Conservation (phyloP, 1,140 invertebrate species). For the Drosophila saltans region DNA sequence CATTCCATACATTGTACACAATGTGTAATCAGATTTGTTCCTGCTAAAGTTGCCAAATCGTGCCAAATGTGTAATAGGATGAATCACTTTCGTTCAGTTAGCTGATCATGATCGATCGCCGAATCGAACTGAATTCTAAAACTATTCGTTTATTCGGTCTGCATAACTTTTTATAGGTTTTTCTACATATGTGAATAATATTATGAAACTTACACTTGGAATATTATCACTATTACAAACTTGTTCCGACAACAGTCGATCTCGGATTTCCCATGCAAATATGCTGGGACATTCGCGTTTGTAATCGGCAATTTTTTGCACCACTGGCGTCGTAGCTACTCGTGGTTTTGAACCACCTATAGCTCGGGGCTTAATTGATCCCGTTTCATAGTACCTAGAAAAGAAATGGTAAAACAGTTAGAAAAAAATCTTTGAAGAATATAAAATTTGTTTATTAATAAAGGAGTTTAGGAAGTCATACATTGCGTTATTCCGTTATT, state of each 20-base stretch:
- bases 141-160: too few relatives aligned
- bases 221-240: constrained; percentile 99
- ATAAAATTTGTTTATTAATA: too few relatives aligned
- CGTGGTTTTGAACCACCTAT: constrained; percentile 98
- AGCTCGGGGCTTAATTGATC: constrained; percentile 96
- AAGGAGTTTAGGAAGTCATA: too few relatives aligned
- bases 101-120: too few relatives aligned
- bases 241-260: constrained; percentile 96
- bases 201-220: constrained; percentile 95
- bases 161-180: too few relatives aligned
- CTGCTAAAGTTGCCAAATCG: too few relatives aligned
- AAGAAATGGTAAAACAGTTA: constrained; percentile 13
- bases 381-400: constrained; percentile 98
- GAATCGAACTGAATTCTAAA: too few relatives aligned
- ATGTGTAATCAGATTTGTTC: too few relatives aligned
- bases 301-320: constrained; percentile 97
- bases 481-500: too few relatives aligned
- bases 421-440: neutral
- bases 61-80: too few relatives aligned
- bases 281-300: constrained; percentile 98
- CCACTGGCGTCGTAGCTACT: constrained; percentile 97
- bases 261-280: constrained; percentile 99
- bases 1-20: too few relatives aligned
- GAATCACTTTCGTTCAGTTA: too few relatives aligned
- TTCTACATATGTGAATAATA: neutral